Evolutionary conservation across 1,140 invertebrate species (phyloP), one percentile per base, ranked within the genome.

Genomic region (Bombus pascuorum): DNA sequence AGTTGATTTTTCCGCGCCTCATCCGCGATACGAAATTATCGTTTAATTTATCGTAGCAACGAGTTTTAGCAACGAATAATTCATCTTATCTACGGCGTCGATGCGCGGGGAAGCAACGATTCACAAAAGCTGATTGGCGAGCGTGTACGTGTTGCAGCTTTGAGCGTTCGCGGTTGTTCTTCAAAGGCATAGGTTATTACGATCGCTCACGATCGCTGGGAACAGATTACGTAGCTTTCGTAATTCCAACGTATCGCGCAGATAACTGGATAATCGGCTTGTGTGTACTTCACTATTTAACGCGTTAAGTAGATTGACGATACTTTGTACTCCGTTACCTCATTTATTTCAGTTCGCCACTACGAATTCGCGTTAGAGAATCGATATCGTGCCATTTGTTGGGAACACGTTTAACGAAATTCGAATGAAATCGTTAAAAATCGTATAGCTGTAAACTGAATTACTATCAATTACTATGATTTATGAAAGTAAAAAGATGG

Each of bases 231-330:
- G 59, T 57, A 66, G 84, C 59, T 76, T 86, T 88, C 87, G 79
- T 88, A 88, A 86, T 82, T 78, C 82, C 79, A 80, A 83, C 74
- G 42, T 80, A 83, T 88, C 68, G 75, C 79, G 9, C 42, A 57
- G 79, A 83, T 88, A 88, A 86, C 87, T 86, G 75, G 37, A 34
- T 89, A 89, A 89, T 88, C 88, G 79, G 87, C 87, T 88, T 86
- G 87, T 65, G 59, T 42, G 74, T 59, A 57, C 65, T 71, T 86
- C 79, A 62, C 47, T 81, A 59, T 88, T 88, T 89, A 88, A 57
- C 83, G 76, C 37, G 70, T 68, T 88, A 88, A 80, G 88, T 62
- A 74, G 86, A 88, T 82, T 68, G 86, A 74, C 83, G 65, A 75
- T 79, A 88, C 83, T 82, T 89, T 75, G 88, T 70, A 47, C 37